A percentile compares a stretch with the other conserved stretches of the same genome.
phyloP scores from a whole-genome alignment of 1,140 invertebrate genomes.

The Hylaeus anthracinus region DNA sequence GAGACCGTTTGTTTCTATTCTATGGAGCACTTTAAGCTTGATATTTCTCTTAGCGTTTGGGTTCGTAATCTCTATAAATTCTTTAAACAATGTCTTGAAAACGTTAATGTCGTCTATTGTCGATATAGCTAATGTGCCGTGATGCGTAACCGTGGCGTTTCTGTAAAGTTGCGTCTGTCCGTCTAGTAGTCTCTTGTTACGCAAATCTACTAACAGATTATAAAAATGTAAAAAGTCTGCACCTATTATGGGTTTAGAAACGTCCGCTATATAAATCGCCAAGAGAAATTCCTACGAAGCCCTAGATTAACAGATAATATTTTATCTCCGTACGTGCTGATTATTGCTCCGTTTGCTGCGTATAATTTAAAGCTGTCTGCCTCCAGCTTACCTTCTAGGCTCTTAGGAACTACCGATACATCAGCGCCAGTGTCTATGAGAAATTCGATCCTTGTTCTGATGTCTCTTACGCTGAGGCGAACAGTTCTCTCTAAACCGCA shows the following conservation, averaged over 20 bases:
- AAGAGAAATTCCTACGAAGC: conserved; percentile 60
- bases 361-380: conserved; percentile 16
- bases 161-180: conserved; percentile 28
- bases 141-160: background rate
- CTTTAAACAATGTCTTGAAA: background rate
- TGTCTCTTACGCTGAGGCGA: conserved; percentile 2
- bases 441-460: background rate
- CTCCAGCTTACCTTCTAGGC: background rate
- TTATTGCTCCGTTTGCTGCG: conserved; percentile 52
- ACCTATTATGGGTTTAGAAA: conserved; percentile 70
- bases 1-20: background rate
- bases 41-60: background rate
- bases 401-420: background rate
- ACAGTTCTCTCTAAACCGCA: conserved; percentile 42
- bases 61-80: background rate
- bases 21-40: background rate
- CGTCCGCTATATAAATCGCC: conserved; percentile 72
- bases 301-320: conserved; percentile 65
- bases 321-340: conserved; percentile 67
- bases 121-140: background rate
- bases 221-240: conserved; percentile 72
- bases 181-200: conserved; percentile 61
- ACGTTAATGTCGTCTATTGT: background rate
- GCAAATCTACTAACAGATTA: conserved; percentile 69
- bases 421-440: conserved; percentile 16